Percentiles rank a stretch among this genome's conserved stretches.
Evolutionary conservation across 2,888 invertebrate species (phyloP).

Genomic region (Hoplodrina ambigua): DNA sequence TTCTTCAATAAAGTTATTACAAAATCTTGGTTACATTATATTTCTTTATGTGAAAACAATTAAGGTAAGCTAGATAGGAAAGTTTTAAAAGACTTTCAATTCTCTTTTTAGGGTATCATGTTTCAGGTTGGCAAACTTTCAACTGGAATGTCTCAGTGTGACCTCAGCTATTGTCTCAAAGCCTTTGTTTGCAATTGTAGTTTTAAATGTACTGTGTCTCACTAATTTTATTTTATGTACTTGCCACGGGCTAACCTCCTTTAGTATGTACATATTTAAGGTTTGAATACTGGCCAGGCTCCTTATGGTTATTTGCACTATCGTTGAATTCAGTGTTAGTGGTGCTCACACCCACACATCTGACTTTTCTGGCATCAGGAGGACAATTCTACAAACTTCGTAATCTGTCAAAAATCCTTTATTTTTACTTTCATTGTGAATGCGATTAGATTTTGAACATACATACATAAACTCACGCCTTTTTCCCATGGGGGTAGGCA

Average conservation of each 20-base stretch:
- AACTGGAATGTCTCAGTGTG: constrained; percentile 26
- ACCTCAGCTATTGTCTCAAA: constrained; percentile 50
- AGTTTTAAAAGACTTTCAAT: constrained; percentile 18
- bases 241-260: constrained; percentile 10
- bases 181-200: constrained; percentile 40
- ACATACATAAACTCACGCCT: too few species aligned
- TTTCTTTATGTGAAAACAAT: too few species aligned
- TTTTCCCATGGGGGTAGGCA: too few species aligned
- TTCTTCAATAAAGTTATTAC: too few species aligned
- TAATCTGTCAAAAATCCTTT: too few species aligned
- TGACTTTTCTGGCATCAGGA: too few species aligned
- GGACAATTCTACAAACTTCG: too few species aligned
- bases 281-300: background rate
- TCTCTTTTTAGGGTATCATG: constrained; percentile 31
- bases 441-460: too few species aligned
- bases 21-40: too few species aligned
- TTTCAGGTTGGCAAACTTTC: constrained; percentile 43
- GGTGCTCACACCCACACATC: too few species aligned
- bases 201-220: constrained; percentile 42
- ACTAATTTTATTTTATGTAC: constrained; percentile 53
- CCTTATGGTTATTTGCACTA: background rate
- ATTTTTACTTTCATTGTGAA: too few species aligned
- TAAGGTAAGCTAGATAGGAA: background rate
- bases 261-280: constrained; percentile 44
- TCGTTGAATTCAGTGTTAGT: background rate